Evolutionary conservation across 2,888 invertebrate genomes (phyloP).

Genomic region (Volucella bombylans): DNA sequence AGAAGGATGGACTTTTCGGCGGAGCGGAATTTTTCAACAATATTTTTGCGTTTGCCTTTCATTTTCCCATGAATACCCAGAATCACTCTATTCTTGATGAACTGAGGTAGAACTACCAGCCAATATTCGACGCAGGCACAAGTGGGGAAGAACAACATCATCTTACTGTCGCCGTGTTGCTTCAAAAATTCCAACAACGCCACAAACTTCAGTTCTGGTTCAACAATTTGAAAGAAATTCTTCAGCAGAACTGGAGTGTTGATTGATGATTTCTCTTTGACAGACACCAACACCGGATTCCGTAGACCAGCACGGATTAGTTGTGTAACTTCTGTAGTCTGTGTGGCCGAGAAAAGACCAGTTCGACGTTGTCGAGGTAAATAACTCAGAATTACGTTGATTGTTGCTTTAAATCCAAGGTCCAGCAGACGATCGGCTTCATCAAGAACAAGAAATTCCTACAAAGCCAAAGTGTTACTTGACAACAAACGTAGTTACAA

Average conservation of each 20-base stretch:
- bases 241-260: slow-evolving; percentile 88
- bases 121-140: slow-evolving; percentile 99
- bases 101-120: slow-evolving; percentile 85
- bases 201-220: slow-evolving; percentile 91
- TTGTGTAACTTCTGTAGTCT: slow-evolving; percentile 95
- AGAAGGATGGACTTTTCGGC: slow-evolving; percentile 89
- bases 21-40: slow-evolving; percentile 91
- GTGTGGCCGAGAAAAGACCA: slow-evolving; percentile 99
- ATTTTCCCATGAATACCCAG: slow-evolving; percentile 97
- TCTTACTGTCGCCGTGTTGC: slow-evolving; percentile 82
- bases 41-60: slow-evolving; percentile 92
- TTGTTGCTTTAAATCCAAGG: slow-evolving; percentile 92
- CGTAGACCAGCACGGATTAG: slow-evolving; percentile 95
- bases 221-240: slow-evolving; percentile 91
- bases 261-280: slow-evolving; percentile 92
- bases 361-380: slow-evolving; percentile 96
- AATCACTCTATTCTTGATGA: slow-evolving; percentile 85
- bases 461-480: slow-evolving; percentile 74
- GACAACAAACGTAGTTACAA: background rate
- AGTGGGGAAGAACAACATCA: slow-evolving; percentile 95
- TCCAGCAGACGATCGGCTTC: slow-evolving; percentile 98
- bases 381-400: slow-evolving; percentile 94
- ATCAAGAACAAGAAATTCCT: slow-evolving; percentile 96
- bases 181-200: slow-evolving; percentile 91
- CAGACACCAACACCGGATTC: slow-evolving; percentile 94